Percentiles rank a stretch among this genome's conserved stretches.
Conservation (phyloP, 2,113 vertebrate genomes). For the Sinocyclocheilus anshuiensis region DNA sequence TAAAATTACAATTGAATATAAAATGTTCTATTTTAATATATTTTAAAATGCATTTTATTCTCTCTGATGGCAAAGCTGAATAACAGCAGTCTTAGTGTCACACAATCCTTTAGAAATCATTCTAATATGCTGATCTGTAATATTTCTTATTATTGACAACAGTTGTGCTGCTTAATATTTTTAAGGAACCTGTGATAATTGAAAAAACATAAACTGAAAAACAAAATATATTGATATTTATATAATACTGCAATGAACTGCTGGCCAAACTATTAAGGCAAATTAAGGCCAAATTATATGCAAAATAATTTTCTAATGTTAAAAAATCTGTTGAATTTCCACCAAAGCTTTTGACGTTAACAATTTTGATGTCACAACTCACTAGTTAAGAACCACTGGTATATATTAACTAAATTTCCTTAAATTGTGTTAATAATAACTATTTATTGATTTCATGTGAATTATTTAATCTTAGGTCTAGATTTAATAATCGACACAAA, state of each 20-base stretch:
- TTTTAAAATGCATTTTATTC: background rate
- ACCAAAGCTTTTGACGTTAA: background rate
- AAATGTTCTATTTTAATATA: too few species aligned
- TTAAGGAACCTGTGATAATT: too few species aligned
- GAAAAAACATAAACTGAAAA: too few species aligned
- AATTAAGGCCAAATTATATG: background rate
- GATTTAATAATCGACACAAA: background rate
- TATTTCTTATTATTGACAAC: too few species aligned
- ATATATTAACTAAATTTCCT: background rate
- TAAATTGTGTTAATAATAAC: background rate
- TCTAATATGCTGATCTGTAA: background rate
- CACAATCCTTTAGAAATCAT: background rate
- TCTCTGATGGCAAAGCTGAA: background rate
- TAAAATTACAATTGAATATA: too few species aligned
- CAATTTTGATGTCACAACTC: background rate
- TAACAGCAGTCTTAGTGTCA: background rate
- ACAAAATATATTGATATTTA: background rate
- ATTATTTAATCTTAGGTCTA: background rate
- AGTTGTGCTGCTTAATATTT: too few species aligned
- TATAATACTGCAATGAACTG: background rate
- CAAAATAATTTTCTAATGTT: background rate
- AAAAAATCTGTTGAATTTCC: background rate
- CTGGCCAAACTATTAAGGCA: background rate
- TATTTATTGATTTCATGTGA: background rate
- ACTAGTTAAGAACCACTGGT: background rate